Evolutionary conservation across 2,113 vertebrate species (phyloP).

Genomic region (Neogale vison): DNA sequence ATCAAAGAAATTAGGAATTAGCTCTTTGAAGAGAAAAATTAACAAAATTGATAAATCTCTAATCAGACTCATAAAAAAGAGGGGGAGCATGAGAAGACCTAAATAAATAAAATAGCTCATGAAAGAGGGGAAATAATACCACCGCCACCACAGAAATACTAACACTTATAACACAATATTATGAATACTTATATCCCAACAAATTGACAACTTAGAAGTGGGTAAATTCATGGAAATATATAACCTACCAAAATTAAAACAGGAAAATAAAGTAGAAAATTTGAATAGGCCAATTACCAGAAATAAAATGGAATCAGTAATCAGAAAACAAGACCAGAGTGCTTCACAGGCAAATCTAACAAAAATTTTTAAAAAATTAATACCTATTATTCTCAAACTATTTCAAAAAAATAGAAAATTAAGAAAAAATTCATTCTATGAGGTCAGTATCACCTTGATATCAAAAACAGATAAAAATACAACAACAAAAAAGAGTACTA

Average conservation of each 20-base stretch:
- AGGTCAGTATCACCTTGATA: neutral
- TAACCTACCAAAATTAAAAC: no score
- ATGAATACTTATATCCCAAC: neutral
- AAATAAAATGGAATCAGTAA: neutral
- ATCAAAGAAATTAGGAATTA: neutral
- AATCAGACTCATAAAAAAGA: neutral
- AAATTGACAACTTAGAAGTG: no score
- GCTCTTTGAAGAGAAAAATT: neutral
- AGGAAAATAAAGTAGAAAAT: neutral
- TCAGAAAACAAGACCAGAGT: neutral
- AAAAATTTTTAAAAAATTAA: neutral
- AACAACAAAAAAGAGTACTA: neutral
- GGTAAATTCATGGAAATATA: neutral
- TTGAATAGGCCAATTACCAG: neutral
- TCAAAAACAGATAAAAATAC: neutral
- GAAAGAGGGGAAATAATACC: no score
- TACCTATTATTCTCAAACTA: neutral
- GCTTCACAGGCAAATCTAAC: neutral
- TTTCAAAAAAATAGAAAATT: neutral
- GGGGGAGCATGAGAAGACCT: neutral
- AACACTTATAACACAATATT: neutral
- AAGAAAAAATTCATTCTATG: neutral
- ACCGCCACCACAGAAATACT: neutral
- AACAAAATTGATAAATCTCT: neutral
- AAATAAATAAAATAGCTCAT: neutral